phyloP scores from a whole-genome alignment of 2,888 invertebrate species.

The Sesia bembeciformis region DNA sequence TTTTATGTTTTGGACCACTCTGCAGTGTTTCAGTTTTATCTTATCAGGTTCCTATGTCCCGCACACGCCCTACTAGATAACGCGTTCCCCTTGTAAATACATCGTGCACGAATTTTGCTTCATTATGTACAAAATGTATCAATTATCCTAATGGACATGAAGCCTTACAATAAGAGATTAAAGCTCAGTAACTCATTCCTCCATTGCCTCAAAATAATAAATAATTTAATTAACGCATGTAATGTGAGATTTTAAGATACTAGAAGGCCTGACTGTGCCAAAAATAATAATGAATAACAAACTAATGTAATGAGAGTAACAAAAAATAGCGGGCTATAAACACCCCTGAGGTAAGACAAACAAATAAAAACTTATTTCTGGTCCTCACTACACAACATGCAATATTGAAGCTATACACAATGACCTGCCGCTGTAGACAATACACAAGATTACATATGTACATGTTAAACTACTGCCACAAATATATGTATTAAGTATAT shows the following conservation, averaged over 20 bases:
- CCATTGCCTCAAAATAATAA: constrained; percentile 18
- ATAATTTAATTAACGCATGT: constrained; percentile 12
- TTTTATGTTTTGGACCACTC: constrained; percentile 16
- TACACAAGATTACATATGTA: constrained; percentile 50
- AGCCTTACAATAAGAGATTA: constrained; percentile 42
- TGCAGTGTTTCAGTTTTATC: constrained; percentile 15
- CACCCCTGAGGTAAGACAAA: constrained; percentile 50
- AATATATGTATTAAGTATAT: constrained; percentile 48
- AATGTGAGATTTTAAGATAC: constrained; percentile 28
- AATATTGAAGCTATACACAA: constrained; percentile 57
- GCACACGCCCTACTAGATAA: constrained; percentile 23
- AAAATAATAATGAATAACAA: constrained; percentile 42
- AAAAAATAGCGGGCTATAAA: constrained; percentile 53
- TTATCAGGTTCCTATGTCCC: constrained; percentile 34
- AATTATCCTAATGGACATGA: constrained; percentile 19
- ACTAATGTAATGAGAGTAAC: constrained; percentile 22
- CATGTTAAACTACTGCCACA: constrained; percentile 66
- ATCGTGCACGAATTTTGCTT: not conserved
- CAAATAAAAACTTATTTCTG: constrained; percentile 63
- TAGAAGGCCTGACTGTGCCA: constrained; percentile 43
- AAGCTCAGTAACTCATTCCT: constrained; percentile 29
- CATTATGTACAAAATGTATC: not conserved
- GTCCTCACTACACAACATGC: constrained; percentile 63
- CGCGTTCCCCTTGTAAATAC: constrained; percentile 7
- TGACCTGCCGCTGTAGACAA: constrained; percentile 47